A percentile compares a stretch with the other conserved stretches of the same genome.
Conservation (phyloP, 2,888 invertebrate species). For the Disparrhopalites patrizii region DNA sequence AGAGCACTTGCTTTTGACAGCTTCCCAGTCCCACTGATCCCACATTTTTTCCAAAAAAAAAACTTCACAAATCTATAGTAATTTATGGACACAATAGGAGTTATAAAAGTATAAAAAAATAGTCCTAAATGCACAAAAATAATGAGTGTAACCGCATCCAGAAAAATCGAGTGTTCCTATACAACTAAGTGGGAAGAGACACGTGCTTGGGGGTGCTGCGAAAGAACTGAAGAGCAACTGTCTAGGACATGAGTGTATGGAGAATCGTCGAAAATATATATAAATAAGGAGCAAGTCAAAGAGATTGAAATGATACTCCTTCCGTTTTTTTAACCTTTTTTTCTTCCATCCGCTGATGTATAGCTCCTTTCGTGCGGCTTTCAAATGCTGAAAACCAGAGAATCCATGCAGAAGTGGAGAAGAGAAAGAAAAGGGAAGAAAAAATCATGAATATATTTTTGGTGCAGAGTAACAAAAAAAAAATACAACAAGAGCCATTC, state of each 20-base stretch:
- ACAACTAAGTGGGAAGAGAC: not conserved
- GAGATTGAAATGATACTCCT: not conserved
- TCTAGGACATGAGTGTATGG: too few relatives aligned
- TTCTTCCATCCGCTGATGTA: too few relatives aligned
- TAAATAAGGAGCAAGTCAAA: not conserved
- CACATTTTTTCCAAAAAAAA: slow-evolving; percentile 20
- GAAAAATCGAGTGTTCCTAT: not conserved
- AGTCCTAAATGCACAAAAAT: too few relatives aligned
- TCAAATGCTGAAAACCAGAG: slow-evolving; percentile 24
- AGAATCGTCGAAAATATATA: not conserved
- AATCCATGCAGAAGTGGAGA: too few relatives aligned
- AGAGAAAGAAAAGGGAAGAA: slow-evolving; percentile 17
- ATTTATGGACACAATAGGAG: too few relatives aligned
- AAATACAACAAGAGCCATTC: slow-evolving; percentile 24
- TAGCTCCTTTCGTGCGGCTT: too few relatives aligned
- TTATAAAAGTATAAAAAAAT: too few relatives aligned
- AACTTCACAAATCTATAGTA: too few relatives aligned
- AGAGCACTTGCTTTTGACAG: slow-evolving; percentile 26
- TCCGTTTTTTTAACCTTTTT: slow-evolving; percentile 17
- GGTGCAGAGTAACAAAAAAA: slow-evolving; percentile 25
- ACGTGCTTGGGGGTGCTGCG: not conserved
- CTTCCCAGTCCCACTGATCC: slow-evolving; percentile 28
- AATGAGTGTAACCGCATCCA: slow-evolving; percentile 21
- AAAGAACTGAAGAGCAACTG: too few relatives aligned
- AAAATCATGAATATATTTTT: slow-evolving; percentile 28